Conservation (phyloP, 2,113 vertebrate species). For the Globicephala melas region DNA sequence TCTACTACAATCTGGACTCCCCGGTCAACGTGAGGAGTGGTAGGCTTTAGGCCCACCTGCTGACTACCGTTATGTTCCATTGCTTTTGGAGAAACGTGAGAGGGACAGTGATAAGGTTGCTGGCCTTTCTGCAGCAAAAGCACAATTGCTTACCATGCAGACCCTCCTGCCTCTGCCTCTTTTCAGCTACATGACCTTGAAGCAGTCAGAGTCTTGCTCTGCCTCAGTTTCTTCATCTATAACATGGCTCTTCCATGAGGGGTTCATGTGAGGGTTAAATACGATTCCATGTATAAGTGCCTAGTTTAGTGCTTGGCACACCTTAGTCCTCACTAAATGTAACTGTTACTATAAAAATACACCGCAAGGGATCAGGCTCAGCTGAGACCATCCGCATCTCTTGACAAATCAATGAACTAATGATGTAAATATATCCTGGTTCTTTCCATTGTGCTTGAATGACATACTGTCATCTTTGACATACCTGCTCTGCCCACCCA, state of each 20-base stretch:
- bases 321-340: neutral
- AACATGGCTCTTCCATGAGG: neutral
- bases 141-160: no score
- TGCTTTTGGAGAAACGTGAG: neutral
- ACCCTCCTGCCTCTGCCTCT: neutral
- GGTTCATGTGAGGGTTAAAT: neutral
- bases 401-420: neutral
- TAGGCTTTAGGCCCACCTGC: neutral
- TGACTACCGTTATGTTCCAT: neutral
- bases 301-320: neutral
- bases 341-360: neutral
- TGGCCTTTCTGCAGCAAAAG: neutral
- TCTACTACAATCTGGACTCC: neutral
- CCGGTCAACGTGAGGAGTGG: rapidly evolving
- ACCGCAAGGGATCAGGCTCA: neutral
- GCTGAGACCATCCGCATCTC: neutral
- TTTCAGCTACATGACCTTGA: neutral
- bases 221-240: neutral
- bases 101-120: neutral
- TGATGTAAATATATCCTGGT: neutral
- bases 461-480: neutral
- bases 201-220: neutral
- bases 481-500: neutral
- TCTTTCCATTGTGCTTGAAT: neutral
- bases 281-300: neutral